phyloP scores from a whole-genome alignment of 2,797 vertebrate species.

The Eulemur coronatus region DNA sequence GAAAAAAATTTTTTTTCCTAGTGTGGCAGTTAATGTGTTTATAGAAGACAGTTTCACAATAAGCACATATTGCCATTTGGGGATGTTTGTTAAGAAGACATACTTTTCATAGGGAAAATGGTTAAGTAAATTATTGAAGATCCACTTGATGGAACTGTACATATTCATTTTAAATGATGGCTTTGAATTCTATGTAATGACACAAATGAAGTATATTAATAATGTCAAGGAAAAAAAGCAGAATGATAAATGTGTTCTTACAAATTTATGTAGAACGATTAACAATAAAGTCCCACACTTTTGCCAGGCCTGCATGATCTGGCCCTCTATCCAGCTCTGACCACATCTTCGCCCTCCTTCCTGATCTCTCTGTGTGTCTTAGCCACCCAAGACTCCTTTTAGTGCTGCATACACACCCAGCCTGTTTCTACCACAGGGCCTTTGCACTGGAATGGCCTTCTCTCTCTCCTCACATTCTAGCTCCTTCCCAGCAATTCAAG shows the following conservation, averaged over 20 bases:
- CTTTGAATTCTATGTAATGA: not conserved
- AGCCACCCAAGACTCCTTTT: not conserved
- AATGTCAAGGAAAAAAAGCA: not conserved
- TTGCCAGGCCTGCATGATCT: not conserved
- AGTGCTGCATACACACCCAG: not conserved
- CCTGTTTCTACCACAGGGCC: not conserved
- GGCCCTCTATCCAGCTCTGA: not conserved
- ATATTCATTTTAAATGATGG: not conserved
- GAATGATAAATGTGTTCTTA: not conserved
- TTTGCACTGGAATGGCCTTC: not conserved
- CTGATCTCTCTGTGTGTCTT: not conserved
- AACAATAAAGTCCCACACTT: not conserved
- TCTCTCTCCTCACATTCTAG: not conserved
- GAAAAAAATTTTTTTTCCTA: no score
- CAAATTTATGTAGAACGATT: not conserved
- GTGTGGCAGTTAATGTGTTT: no score
- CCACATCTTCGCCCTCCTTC: not conserved
- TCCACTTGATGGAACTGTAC: not conserved
- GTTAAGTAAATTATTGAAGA: not conserved
- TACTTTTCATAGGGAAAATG: not conserved
- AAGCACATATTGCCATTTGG: not conserved
- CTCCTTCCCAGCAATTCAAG: not conserved
- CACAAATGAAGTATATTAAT: not conserved
- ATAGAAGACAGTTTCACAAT: not conserved
- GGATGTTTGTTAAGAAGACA: not conserved